Conservation (phyloP, 2,888 invertebrate species). For the Punctoribates punctum region DNA sequence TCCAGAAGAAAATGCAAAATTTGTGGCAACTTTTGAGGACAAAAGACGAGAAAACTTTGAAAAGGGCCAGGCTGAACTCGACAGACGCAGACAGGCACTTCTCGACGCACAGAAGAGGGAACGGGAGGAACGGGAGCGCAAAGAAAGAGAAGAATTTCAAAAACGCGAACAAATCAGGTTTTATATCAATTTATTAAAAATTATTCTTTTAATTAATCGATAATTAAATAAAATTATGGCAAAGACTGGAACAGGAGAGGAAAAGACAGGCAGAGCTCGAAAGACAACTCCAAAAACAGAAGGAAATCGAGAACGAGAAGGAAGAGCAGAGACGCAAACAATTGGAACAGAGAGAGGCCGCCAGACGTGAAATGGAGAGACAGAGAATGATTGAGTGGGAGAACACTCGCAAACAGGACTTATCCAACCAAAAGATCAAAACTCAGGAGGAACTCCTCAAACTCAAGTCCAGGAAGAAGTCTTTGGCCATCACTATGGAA, state of each 20-base stretch:
- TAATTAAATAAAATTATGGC: not conserved
- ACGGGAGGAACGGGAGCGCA: slow-evolving; percentile 84
- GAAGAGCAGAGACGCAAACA: slow-evolving; percentile 73
- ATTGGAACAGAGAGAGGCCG: slow-evolving; percentile 65
- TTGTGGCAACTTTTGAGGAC: slow-evolving; percentile 77
- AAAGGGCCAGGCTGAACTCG: slow-evolving; percentile 94
- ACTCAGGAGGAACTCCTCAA: slow-evolving; percentile 79
- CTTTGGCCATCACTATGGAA: slow-evolving; percentile 69
- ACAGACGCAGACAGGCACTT: slow-evolving; percentile 80
- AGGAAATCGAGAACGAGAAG: slow-evolving; percentile 64
- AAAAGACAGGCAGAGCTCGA: slow-evolving; percentile 84
- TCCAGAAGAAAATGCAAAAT: slow-evolving; percentile 1
- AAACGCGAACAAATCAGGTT: slow-evolving; percentile 47
- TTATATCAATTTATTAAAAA: not conserved
- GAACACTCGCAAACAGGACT: slow-evolving; percentile 79
- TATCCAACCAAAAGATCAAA: slow-evolving; percentile 77
- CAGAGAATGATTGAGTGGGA: slow-evolving; percentile 96
- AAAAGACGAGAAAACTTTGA: slow-evolving; percentile 95
- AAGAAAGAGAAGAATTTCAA: slow-evolving; percentile 77
- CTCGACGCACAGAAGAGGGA: slow-evolving; percentile 85
- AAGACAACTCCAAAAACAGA: slow-evolving; percentile 71
- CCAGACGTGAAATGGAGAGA: slow-evolving; percentile 77
- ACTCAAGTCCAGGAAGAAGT: slow-evolving; percentile 81
- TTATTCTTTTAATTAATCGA: not conserved
- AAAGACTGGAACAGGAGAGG: slow-evolving; percentile 62